Conservation (phyloP, 2,797 vertebrate genomes). For the Pipistrellus kuhlii region DNA sequence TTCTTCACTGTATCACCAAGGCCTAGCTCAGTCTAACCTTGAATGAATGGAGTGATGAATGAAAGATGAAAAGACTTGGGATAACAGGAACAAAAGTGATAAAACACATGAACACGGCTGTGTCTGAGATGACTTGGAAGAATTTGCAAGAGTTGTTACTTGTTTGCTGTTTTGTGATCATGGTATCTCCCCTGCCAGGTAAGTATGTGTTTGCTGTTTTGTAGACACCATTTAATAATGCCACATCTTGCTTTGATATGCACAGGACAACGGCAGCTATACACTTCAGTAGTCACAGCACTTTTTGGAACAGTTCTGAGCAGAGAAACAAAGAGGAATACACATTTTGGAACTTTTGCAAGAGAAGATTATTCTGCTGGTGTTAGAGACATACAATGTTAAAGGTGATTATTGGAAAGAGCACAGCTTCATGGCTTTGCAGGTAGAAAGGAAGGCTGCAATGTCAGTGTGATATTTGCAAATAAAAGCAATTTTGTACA, state of each 20-base stretch:
- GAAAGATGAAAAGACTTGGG: neutral
- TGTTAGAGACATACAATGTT: neutral
- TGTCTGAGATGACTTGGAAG: neutral
- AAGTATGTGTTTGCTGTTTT: neutral
- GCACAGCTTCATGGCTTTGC: neutral
- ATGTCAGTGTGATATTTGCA: neutral
- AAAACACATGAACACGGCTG: neutral
- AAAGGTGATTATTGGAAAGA: neutral
- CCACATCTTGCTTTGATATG: neutral
- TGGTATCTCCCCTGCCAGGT: no score
- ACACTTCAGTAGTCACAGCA: neutral
- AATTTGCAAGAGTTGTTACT: neutral
- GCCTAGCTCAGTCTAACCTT: neutral
- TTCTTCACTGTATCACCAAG: neutral
- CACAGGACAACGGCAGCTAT: neutral
- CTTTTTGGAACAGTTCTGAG: constrained; percentile 29
- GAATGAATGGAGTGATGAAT: neutral
- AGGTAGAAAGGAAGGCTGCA: neutral
- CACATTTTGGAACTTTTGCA: neutral
- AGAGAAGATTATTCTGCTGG: neutral
- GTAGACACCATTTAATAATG: neutral
- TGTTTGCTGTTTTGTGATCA: neutral
- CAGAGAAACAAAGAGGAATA: neutral
- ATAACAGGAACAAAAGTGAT: neutral
- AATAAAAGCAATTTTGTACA: neutral